Evolutionary conservation across 2,888 invertebrate species (phyloP), one percentile per base, ranked within the genome.

Genomic region (Pedicia rivosa): DNA sequence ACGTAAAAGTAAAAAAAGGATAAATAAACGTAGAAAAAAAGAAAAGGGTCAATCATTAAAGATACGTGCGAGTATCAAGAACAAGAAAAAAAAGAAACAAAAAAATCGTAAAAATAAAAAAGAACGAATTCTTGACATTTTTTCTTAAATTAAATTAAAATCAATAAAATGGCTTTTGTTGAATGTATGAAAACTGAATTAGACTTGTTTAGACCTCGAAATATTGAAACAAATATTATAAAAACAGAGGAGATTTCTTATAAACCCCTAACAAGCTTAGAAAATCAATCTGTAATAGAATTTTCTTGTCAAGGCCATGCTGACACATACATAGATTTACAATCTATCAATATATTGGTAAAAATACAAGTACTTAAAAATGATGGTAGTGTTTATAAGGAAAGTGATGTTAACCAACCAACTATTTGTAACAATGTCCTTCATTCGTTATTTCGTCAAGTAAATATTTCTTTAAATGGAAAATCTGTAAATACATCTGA

Each of bases 371-470:
- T 29, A 8, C 27, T 17, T 9, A 36, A 33, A 33, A 29, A 25
- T 12, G 14, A 24, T 15, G 34, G 28, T 10, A 16, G 17, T 4
- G n/a, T 30, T 8, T 30, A 9, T 16, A 10, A 16, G 5, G 27
- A 28, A 6, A 8, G 28, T 2, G 12, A 15, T 13, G 12, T 7
- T 15, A 15, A 12, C n/a, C 32, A 27, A 25, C 24, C 17, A 2
- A 19, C 29, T 12, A n/a, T 33, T 14, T 32, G 36, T 5, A 42
- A 42, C 17, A 38, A 38, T 24, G 17, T 34, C 3, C 5, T 39
- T 3, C 40, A 42, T 25, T 38, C 36, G 2, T 16, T 40, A 8
- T 40, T 40, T 24, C 25, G 19, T 7, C 40, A 42, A 19, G 17
- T 38, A 2, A 36, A 35, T 8, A 14, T 36, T 12, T 29, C 10